These are phyloP conservation scores for Oophaga sylvatica DNA, from an alignment of 2,797 vertebrate species.

Conservation along the genomic window DNA sequence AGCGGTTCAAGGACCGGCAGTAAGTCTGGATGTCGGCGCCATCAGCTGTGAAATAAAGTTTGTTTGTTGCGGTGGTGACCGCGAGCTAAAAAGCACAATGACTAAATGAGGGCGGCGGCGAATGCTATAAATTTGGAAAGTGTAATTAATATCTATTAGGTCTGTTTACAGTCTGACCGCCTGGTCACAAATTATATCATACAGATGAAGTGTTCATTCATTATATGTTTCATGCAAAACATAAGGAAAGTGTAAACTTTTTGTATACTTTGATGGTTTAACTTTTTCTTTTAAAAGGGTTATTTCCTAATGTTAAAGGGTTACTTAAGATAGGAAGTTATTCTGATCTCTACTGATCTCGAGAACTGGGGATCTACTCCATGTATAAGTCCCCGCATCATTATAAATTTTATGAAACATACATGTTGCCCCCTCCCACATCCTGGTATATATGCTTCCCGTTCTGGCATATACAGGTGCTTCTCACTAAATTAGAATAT, in stretches of 20 bases:
- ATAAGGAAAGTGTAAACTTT: background rate
- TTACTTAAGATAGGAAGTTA: too few relatives aligned
- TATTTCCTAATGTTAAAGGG: too few relatives aligned
- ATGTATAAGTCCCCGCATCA: too few relatives aligned
- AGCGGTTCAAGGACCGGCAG: slow-evolving; percentile 27
- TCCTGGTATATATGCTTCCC: too few relatives aligned
- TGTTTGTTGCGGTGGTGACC: slow-evolving; percentile 1
- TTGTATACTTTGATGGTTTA: background rate
- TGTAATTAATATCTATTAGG: background rate
- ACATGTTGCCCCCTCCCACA: too few relatives aligned
- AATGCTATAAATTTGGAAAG: background rate
- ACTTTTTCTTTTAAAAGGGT: background rate
- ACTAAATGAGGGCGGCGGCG: background rate
- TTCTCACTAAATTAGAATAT: too few relatives aligned
- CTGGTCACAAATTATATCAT: background rate
- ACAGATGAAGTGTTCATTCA: background rate
- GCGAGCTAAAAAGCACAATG: background rate
- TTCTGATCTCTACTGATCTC: too few relatives aligned
- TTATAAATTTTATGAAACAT: too few relatives aligned
- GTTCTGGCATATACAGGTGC: too few relatives aligned
- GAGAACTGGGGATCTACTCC: too few relatives aligned
- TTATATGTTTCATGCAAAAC: background rate
- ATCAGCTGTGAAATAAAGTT: slow-evolving; percentile 49
- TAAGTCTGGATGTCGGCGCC: slow-evolving; percentile 36
- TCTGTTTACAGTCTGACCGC: background rate